Evolutionary conservation across 2,888 invertebrate genomes (phyloP).

Genomic region (Tipula helvola): DNA sequence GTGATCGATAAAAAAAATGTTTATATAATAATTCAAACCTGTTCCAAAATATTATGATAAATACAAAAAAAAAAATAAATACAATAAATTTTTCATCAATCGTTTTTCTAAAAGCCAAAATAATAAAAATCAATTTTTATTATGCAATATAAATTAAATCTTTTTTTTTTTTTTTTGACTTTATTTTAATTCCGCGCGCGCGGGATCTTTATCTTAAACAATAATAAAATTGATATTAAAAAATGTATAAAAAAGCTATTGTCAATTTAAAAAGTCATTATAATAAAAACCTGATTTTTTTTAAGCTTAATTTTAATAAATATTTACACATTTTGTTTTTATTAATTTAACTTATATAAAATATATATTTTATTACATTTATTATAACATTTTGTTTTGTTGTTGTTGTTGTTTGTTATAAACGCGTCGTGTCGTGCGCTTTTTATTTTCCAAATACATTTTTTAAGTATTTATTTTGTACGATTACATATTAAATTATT

Average conservation of each 20-base stretch:
- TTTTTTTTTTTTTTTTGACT: background rate
- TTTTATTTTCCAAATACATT: background rate
- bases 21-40: too few relatives aligned
- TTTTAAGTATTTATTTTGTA: background rate
- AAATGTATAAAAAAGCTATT: background rate
- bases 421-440: background rate
- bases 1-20: background rate
- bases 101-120: background rate
- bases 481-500: background rate
- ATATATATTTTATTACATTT: background rate
- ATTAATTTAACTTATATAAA: background rate
- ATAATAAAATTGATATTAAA: background rate
- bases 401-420: background rate
- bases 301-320: background rate
- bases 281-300: background rate
- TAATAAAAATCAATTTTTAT: background rate
- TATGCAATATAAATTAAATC: background rate
- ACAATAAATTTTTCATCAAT: background rate
- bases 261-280: background rate
- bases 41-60: background rate
- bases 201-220: background rate
- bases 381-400: background rate
- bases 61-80: background rate
- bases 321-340: background rate
- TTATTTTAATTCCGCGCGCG: background rate